Conservation (phyloP, 2,113 vertebrate genomes). For the Microtus ochrogaster region DNA sequence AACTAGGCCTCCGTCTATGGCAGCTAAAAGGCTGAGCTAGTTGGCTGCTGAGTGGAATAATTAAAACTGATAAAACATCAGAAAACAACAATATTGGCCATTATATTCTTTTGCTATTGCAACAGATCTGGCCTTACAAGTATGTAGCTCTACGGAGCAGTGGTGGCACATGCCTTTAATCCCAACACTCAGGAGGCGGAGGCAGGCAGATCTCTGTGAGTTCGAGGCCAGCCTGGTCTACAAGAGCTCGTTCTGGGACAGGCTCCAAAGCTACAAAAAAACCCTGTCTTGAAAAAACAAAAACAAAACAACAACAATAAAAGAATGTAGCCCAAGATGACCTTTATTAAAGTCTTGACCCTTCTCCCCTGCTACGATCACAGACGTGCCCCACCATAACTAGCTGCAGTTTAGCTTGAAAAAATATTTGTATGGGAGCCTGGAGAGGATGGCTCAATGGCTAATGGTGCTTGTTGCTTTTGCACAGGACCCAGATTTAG, state of each 20-base stretch:
- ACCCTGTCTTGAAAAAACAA: too few species aligned
- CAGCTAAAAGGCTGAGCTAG: background rate
- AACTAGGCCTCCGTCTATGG: constrained; percentile 3
- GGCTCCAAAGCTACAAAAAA: too few species aligned
- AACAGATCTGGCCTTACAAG: background rate
- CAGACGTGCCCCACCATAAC: background rate
- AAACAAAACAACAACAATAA: too few species aligned
- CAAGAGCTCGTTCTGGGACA: too few species aligned
- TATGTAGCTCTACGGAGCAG: too few species aligned
- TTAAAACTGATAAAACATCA: constrained; percentile 34
- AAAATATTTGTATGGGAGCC: background rate
- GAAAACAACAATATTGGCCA: background rate
- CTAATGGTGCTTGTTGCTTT: background rate
- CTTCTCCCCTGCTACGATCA: background rate
- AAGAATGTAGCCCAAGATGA: background rate
- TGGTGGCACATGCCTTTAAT: too few species aligned
- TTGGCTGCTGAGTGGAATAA: background rate
- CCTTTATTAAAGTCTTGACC: background rate
- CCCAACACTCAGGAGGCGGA: too few species aligned
- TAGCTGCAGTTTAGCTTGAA: background rate
- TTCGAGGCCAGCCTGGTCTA: too few species aligned
- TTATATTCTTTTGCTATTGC: background rate
- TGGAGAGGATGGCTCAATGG: background rate
- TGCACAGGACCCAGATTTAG: background rate
- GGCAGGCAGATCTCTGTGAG: too few species aligned